Evolutionary conservation across 53 echinoderm and acorn worm species (phyloP).

Genomic region (Crossaster papposus): DNA sequence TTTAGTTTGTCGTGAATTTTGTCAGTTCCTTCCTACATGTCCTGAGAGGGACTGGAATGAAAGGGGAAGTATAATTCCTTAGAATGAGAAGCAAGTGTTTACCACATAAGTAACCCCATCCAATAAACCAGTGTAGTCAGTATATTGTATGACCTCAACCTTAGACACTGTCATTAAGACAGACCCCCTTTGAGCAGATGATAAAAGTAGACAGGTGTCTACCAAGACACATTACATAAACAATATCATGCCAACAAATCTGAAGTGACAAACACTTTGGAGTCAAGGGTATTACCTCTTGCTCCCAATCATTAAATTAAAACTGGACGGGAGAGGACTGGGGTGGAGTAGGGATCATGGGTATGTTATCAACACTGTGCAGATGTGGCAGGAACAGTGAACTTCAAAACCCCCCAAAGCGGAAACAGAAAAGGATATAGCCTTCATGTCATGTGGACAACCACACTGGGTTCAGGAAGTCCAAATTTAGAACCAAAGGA

Average conservation of each 20-base stretch:
- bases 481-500: conserved; percentile 21
- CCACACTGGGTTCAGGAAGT: conserved; percentile 8
- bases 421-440: conserved; percentile 1
- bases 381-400: conserved; percentile 26
- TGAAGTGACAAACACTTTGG: background rate
- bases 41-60: too few species aligned
- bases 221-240: background rate
- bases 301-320: conserved; percentile 13
- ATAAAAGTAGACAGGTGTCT: background rate
- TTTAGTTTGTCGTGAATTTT: too few species aligned
- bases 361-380: conserved; percentile 52
- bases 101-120: background rate
- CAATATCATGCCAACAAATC: background rate
- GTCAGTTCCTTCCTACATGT: too few species aligned
- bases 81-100: background rate
- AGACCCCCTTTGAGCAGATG: conserved; percentile 21
- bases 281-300: background rate
- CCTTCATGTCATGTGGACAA: background rate
- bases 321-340: conserved; percentile 27
- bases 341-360: background rate
- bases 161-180: background rate
- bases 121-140: background rate
- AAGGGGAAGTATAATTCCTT: background rate
- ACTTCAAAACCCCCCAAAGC: conserved; percentile 12
- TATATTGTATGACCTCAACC: background rate